Conservation (phyloP, 1,140 invertebrate genomes). For the Pachypsylla venusta region DNA sequence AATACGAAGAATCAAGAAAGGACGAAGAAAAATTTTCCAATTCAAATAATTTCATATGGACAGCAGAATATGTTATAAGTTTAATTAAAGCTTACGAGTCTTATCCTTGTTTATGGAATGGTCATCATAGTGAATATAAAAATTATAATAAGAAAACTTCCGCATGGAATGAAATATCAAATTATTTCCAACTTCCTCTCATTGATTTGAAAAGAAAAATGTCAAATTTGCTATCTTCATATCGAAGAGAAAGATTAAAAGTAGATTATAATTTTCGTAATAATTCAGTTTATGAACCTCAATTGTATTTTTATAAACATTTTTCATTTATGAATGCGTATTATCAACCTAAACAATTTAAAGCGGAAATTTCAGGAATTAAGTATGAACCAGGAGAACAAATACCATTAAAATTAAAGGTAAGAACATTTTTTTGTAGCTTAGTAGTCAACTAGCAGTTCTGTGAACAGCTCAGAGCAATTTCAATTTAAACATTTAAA, state of each 20-base stretch:
- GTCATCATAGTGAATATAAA: not conserved
- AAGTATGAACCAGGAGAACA: not conserved
- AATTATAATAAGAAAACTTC: not conserved
- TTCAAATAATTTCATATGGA: not conserved
- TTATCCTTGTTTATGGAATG: not conserved
- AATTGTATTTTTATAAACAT: not conserved
- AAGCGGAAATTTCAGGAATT: not conserved
- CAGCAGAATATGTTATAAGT: not conserved
- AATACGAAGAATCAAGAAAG: not conserved
- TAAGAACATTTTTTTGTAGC: too few relatives aligned
- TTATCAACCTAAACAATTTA: not conserved
- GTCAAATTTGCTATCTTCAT: not conserved
- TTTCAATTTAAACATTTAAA: too few relatives aligned
- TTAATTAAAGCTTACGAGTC: not conserved
- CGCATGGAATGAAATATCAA: not conserved
- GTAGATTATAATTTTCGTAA: not conserved
- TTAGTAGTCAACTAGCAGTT: too few relatives aligned
- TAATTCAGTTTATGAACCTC: not conserved
- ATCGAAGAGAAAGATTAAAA: not conserved
- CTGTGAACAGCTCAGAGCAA: too few relatives aligned
- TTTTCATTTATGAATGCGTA: not conserved
- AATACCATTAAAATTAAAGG: too few relatives aligned
- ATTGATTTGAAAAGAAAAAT: not conserved
- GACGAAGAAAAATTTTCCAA: not conserved
- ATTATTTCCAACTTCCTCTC: not conserved